These are phyloP conservation scores for Cosmia trapezina DNA, from an alignment of 2,888 invertebrate genomes.

Conservation along the genomic window DNA sequence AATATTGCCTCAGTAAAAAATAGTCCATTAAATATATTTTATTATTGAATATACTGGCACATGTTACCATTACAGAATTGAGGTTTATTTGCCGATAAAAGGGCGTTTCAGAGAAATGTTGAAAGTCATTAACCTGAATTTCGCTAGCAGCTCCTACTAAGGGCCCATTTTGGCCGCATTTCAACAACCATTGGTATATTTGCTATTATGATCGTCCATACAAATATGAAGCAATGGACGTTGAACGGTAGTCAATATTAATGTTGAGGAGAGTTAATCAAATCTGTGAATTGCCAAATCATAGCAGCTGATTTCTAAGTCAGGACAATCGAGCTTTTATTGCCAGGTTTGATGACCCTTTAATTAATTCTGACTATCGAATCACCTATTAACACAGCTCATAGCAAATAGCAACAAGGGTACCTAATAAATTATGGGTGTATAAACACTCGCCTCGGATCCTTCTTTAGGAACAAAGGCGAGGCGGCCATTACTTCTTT, in stretches of 20 bases:
- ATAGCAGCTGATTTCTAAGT: background rate
- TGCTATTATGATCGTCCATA: conserved; percentile 2
- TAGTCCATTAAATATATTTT: conserved; percentile 20
- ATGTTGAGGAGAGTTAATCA: background rate
- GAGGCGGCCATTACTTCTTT: conserved; percentile 13
- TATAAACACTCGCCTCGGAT: background rate
- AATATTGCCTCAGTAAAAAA: conserved; percentile 16
- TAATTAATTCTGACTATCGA: background rate
- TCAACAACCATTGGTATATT: conserved; percentile 19
- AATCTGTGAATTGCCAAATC: conserved; percentile 9
- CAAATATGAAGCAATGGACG: conserved; percentile 9
- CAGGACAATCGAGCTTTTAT: background rate
- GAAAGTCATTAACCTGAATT: conserved; percentile 51
- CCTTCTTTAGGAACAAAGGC: conserved; percentile 37
- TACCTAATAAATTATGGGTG: conserved; percentile 27
- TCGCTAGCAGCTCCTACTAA: conserved; percentile 16
- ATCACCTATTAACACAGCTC: conserved; percentile 1
- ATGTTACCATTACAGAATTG: conserved; percentile 31
- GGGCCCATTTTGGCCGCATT: conserved; percentile 32
- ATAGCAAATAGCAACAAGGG: conserved; percentile 11
- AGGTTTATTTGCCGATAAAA: conserved; percentile 54
- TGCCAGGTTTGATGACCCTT: background rate
- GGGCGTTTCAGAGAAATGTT: conserved; percentile 41
- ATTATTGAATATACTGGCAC: conserved; percentile 16
- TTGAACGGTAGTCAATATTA: conserved; percentile 20